These are phyloP conservation scores for Andinoacara biseriatus DNA, from an alignment of 2,113 vertebrate species.

Conservation along the genomic window DNA sequence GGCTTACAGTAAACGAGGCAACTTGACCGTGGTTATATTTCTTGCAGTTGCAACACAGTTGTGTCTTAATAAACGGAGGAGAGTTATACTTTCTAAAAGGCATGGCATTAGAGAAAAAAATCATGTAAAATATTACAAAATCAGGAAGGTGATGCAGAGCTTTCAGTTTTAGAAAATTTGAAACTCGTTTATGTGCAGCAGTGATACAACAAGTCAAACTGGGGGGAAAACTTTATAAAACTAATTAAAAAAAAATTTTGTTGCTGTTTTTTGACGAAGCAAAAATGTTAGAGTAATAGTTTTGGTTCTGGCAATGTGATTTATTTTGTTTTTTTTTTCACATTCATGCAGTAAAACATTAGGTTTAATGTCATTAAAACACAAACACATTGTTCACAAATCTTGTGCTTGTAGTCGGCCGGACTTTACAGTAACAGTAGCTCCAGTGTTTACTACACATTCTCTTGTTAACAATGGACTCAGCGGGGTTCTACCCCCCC, in stretches of 20 bases:
- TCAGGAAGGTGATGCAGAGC: background rate
- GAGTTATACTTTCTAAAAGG: background rate
- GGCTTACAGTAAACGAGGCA: constrained; percentile 67
- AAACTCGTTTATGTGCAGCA: background rate
- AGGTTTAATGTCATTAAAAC: background rate
- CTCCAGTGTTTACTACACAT: constrained; percentile 23
- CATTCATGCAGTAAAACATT: background rate
- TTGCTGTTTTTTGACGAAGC: too few species aligned
- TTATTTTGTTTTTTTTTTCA: background rate
- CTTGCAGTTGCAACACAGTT: background rate
- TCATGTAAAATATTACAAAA: background rate
- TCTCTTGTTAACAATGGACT: constrained; percentile 22
- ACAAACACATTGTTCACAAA: background rate
- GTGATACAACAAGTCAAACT: background rate
- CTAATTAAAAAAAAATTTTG: too few species aligned
- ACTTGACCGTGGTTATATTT: constrained; percentile 60
- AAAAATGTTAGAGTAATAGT: background rate
- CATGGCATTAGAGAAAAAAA: background rate
- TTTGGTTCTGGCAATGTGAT: background rate
- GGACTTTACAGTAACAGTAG: constrained; percentile 7
- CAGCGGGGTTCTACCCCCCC: constrained; percentile 44
- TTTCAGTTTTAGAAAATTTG: background rate
- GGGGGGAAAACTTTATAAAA: background rate
- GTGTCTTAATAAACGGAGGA: constrained; percentile 22
- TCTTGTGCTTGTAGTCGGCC: background rate